Evolutionary conservation across 2,797 vertebrate species (phyloP).

Genomic region (Gymnoscopelus microlampas): DNA sequence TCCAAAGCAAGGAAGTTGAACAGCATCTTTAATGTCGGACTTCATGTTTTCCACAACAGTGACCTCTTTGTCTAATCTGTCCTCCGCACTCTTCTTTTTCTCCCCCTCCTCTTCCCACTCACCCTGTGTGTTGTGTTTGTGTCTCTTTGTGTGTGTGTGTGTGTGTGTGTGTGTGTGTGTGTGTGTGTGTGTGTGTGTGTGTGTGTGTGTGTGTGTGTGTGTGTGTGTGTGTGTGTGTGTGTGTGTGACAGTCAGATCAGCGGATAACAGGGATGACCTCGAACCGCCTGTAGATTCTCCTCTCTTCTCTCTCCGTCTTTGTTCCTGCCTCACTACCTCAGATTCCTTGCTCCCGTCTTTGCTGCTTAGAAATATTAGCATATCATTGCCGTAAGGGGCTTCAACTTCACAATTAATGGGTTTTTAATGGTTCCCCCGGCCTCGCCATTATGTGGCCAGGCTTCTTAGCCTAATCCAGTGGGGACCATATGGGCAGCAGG

Average conservation of each 20-base stretch:
- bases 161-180: constrained; percentile 7
- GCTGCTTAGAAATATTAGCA: constrained; percentile 74
- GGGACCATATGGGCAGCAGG: constrained; percentile 78
- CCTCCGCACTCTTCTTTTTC: constrained; percentile 40
- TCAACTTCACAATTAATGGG: constrained; percentile 78
- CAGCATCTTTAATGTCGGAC: constrained; percentile 73
- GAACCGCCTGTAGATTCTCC: constrained; percentile 40
- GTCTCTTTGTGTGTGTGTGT: constrained; percentile 25
- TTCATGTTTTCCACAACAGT: constrained; percentile 75
- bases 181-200: no score
- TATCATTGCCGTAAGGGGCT: constrained; percentile 71
- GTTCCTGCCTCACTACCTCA: constrained; percentile 27
- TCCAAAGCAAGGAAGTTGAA: constrained; percentile 60
- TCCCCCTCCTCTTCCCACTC: constrained; percentile 38
- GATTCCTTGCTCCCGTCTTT: constrained; percentile 47
- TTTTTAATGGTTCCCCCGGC: constrained; percentile 79
- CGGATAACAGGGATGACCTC: constrained; percentile 55
- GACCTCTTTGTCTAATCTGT: constrained; percentile 76
- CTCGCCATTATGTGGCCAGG: constrained; percentile 69
- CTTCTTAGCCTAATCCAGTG: constrained; percentile 71
- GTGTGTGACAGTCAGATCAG: constrained; percentile 45
- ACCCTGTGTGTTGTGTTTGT: constrained; percentile 26
- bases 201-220: constrained; percentile 7
- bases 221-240: background rate
- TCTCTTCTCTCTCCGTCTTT: constrained; percentile 9